phyloP scores from a whole-genome alignment of 2,113 vertebrate genomes.

The Aphyosemion australe region DNA sequence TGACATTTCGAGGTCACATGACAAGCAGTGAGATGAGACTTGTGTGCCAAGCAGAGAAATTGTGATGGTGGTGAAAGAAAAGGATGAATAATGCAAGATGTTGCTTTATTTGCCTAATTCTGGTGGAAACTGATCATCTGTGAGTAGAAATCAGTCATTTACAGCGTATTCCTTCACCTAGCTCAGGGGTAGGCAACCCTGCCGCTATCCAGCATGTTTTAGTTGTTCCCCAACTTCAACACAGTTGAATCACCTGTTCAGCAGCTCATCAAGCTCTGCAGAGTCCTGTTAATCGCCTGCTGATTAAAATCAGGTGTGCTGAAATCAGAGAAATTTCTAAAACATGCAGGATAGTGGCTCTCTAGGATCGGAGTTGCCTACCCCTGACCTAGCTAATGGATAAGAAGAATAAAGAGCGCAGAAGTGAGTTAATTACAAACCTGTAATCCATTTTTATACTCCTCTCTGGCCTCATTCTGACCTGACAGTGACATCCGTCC shows the following conservation, averaged over 20 bases:
- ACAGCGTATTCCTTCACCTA: background rate
- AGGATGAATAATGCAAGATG: background rate
- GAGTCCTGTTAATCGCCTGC: no score
- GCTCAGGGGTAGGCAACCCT: no score
- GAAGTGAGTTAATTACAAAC: background rate
- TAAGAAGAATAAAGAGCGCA: background rate
- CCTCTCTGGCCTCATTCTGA: background rate
- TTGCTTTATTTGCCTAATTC: slow-evolving; percentile 13
- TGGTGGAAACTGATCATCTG: background rate
- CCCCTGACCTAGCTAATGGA: no score
- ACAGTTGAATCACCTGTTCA: no score
- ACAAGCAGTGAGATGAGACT: background rate
- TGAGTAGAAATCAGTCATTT: background rate
- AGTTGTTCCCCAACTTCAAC: no score
- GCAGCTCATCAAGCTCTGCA: no score
- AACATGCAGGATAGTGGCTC: no score
- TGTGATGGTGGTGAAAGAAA: background rate
- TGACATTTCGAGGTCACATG: slow-evolving; percentile 30
- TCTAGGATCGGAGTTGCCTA: no score
- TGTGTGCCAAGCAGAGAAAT: background rate
- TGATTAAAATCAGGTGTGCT: no score
- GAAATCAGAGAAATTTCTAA: no score
- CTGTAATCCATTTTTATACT: background rate
- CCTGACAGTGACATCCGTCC: no score
- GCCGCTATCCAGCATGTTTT: no score